A percentile compares a stretch with the other conserved stretches of the same genome.
phyloP scores from a whole-genome alignment of 2,113 vertebrate genomes.

The Oenanthe oenanthe region DNA sequence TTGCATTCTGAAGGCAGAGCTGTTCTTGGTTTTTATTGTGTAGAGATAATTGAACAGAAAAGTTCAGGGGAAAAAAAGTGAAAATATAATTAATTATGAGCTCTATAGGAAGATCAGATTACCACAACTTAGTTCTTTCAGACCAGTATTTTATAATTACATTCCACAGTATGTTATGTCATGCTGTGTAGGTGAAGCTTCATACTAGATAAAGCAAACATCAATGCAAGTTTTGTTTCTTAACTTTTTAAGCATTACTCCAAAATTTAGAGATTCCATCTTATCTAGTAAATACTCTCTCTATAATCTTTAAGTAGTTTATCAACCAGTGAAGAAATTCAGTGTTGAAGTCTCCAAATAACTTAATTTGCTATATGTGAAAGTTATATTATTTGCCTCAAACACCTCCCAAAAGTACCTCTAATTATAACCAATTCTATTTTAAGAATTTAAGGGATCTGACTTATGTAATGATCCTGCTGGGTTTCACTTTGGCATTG shows the following conservation, averaged over 20 bases:
- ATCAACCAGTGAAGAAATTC: background rate
- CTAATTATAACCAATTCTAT: background rate
- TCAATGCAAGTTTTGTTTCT: background rate
- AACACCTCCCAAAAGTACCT: constrained; percentile 7
- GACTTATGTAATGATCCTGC: background rate
- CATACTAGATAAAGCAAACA: background rate
- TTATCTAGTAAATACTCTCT: background rate
- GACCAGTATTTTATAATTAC: constrained; percentile 8
- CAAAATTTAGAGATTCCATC: background rate
- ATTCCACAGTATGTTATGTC: background rate
- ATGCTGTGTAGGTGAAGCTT: background rate
- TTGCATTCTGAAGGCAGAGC: constrained; percentile 26
- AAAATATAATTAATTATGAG: constrained; percentile 25
- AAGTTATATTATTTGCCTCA: background rate
- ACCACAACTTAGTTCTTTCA: background rate
- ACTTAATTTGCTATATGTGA: background rate
- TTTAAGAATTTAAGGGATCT: background rate
- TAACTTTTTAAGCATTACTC: background rate
- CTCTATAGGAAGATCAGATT: constrained; percentile 7
- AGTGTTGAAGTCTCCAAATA: background rate
- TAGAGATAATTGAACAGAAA: constrained; percentile 24
- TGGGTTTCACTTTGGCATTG: background rate
- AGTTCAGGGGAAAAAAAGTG: constrained; percentile 1
- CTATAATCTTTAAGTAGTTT: background rate
- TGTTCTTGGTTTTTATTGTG: constrained; percentile 1